Evolutionary conservation across 2,113 vertebrate genomes (phyloP), one percentile per base, ranked within the genome.

Genomic region (Ifrita kowaldi): DNA sequence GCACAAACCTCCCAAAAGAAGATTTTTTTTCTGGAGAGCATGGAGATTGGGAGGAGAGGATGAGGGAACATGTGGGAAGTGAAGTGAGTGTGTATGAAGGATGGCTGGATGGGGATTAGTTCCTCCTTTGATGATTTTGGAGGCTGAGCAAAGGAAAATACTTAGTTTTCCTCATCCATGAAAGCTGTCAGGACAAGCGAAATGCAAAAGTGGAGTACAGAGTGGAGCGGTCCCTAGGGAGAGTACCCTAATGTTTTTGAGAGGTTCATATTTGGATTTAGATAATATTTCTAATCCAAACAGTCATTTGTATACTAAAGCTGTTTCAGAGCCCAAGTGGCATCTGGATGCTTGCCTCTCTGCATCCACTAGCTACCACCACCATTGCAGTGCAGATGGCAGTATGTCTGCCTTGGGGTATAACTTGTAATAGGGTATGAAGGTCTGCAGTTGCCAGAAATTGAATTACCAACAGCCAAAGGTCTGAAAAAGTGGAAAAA

Each of bases 401-500:
- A 3, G 49, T 75, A 39, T 69, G 56, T 90, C 86, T 90, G 92
- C 95, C 96, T 93, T 84, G 84, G 92, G 93, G 64, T 86, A 65
- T 88, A 81, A 91, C 76, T 94, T 91, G 23, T 52, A 86, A 94
- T 24, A 86, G 76, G 44, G 73, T 92, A 3, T 71, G 68, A 96
- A 90, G 83, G 73, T 60, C 80, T 92, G 65, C 79, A 84, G 28
- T 95, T 89, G 93, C 88, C 96, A 95, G 86, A 95, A 94, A 94
- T 53, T 53, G 73, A 95, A 95, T 96, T 95, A 90, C 35, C 80
- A 87, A 84, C 92, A 95, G 83, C 86, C 62, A 80, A 83, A 70
- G 75, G 42, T 95, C 83, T 92, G 86, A 84, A 96, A 90, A 96
- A 96, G 83, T 89, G 77, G 64, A 84, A 89, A 93, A 95, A 96